Evolutionary conservation across 2,888 invertebrate genomes (phyloP).

Genomic region (Empis stercorea): DNA sequence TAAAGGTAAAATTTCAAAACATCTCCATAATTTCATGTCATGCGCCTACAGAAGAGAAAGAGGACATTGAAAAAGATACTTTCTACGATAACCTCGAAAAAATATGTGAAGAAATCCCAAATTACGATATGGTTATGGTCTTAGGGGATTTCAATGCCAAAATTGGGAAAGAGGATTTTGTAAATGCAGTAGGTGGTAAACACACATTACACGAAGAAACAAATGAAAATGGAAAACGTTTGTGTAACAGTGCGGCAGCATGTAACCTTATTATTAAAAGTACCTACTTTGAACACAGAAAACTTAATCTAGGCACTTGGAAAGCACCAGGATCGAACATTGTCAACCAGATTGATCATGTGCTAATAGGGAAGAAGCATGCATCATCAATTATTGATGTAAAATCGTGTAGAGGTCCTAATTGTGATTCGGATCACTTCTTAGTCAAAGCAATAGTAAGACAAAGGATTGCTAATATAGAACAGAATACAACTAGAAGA

Average conservation of each 20-base stretch:
- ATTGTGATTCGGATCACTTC: neutral
- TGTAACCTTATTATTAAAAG: neutral
- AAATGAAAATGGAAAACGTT: neutral
- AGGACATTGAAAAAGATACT: too few species aligned
- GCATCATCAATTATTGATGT: neutral
- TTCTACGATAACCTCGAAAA: neutral
- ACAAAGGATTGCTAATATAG: too few species aligned
- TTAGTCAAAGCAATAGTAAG: too few species aligned
- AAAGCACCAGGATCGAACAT: neutral
- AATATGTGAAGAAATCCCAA: neutral
- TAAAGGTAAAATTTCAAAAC: neutral
- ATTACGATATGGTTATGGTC: neutral
- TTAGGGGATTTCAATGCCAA: too few species aligned
- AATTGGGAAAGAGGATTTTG: neutral
- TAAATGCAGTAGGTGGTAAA: neutral
- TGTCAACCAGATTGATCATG: neutral
- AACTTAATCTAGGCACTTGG: neutral
- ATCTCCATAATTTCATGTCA: neutral
- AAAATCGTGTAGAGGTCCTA: neutral
- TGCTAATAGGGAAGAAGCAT: too few species aligned
- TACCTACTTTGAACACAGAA: neutral
- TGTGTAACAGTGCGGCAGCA: neutral
- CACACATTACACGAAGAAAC: neutral
- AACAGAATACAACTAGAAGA: too few species aligned
- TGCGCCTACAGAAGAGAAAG: neutral